Base-by-base conservation (phyloP, 2,888 invertebrate genomes). In the Nymphalis polychloros region DNA sequence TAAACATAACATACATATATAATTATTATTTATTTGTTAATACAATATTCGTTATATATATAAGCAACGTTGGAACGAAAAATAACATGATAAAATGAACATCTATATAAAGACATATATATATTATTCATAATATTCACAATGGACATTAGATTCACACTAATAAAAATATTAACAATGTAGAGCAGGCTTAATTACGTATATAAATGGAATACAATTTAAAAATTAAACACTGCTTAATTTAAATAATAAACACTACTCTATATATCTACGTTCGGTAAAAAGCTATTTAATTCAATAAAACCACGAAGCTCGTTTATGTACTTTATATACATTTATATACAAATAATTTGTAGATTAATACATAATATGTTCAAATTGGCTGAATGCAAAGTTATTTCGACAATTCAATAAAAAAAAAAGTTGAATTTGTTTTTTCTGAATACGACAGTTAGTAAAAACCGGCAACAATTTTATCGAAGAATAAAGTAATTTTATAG, bases 231-330 rank as follows among this genome's bases (percentile, higher is more conserved):
- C 10, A 19, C 13, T 19, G 57, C 57, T 57, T 35, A 53, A 20
- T 53, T 53, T 16, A 17, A 55, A 55, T 31, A 23, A 55, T 27
- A 31, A 16, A 50, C 41, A 63, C 41, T 41, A 64, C 31, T 19
- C 31, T 1, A 64, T 61, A 64, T 19, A 19, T 17, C 52, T 59
- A 47, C 59, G 59, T 59, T 53, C 23, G 47, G 31, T 68, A 59
- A 63, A 64, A 67, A 63, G 50, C 61, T 68, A 68, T 59, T 48
- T 27, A 57, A 63, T 16, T 55, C 19, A 41, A 61, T 50, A 63
- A 60, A 68, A 62, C 64, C 50, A 64, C 64, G 61, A 68, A 68
- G 68, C 64, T 68, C 68, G 61, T 64, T 64, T 60, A 59, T 57
- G 31, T 59, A 50, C 17, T 57, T 5, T 57, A 57, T 57, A 41